phyloP scores from a whole-genome alignment of 2,113 vertebrate genomes.

The Leuciscus idus region DNA sequence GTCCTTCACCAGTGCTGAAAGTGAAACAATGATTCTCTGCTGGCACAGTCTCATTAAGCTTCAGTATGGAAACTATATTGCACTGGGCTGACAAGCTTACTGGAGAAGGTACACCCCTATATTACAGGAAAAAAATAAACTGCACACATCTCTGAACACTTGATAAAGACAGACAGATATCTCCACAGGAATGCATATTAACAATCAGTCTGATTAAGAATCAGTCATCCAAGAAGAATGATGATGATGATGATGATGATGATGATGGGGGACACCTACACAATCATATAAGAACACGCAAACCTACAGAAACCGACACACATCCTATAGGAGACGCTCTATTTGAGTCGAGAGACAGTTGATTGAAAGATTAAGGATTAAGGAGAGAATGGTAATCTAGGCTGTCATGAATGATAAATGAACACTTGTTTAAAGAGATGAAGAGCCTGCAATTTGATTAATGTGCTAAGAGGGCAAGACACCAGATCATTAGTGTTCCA shows the following conservation, averaged over 20 bases:
- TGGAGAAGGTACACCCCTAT: neutral
- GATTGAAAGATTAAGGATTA: neutral
- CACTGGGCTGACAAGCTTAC: neutral
- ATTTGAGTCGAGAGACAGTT: neutral
- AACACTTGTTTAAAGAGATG: constrained; percentile 5
- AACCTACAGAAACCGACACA: constrained; percentile 1
- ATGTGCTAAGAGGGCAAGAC: neutral
- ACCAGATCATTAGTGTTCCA: neutral
- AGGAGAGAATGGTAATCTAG: constrained; percentile 11
- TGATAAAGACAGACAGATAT: neutral
- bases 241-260: neutral
- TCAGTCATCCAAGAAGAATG: neutral
- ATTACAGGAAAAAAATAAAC: neutral
- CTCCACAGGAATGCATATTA: neutral
- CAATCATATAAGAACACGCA: neutral
- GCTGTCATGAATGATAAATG: constrained; percentile 29
- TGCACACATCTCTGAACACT: neutral
- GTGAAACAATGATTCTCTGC: neutral
- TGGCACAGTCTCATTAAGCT: constrained; percentile 6
- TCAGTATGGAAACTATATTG: constrained; percentile 5
- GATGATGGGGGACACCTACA: neutral
- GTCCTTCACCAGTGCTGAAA: constrained; percentile 10
- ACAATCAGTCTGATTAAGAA: neutral
- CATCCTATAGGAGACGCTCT: neutral
- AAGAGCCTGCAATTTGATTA: constrained; percentile 39